Base-by-base conservation (phyloP, 2,797 vertebrate genomes). In the Aulostomus chinensis region DNA sequence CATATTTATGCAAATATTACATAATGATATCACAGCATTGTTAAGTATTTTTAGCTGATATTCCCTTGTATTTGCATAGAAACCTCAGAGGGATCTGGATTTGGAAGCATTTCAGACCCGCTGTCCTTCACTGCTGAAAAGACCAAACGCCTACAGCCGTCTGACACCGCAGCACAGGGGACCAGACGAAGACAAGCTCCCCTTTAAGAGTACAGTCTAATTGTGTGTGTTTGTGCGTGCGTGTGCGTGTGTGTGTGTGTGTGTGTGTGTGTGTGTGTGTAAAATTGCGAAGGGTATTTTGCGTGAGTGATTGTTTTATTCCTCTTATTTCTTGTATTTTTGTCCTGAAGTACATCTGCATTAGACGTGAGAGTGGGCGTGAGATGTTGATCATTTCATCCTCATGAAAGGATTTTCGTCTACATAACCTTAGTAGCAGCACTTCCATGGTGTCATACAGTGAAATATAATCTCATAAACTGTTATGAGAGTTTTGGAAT, bases 81-180 rank as follows among this genome's bases (percentile, higher is more conserved):
- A 58, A 89, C 57, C 75, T 68, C 93, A 57, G 87, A 94, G 34
- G 94, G 94, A 49, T 98, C 96, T 20, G 94, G 94, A 53, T 92
- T 95, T 67, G 93, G 93, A 1, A 80, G 86, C 9, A 42, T 93
- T 78, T 86, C 80, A 3, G 92, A 93, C 74, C 84, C 90, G 9
- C 71, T 88, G 39, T 91, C 63, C 29, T 83, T 84, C 53, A 45
- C 83, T 5, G 8, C 65, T 13, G 20, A 76, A 26, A 86, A 84
- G 73, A 82, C 58, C 47, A 87, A 82, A 32, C 85, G 78, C n/a
- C 74, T 62, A 5, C 71, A 78, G 53, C 76, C 76, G 12, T 47
- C 36, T 62, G 48, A 22, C 50, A 11, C 36, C 10, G 36, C 31
- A 22, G 36, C 25, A 9, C 31, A 11, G 22, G 40, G 61, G 38